These are phyloP conservation scores for Pteromalus puparum DNA, from an alignment of 1,140 invertebrate species.

Conservation along the genomic window DNA sequence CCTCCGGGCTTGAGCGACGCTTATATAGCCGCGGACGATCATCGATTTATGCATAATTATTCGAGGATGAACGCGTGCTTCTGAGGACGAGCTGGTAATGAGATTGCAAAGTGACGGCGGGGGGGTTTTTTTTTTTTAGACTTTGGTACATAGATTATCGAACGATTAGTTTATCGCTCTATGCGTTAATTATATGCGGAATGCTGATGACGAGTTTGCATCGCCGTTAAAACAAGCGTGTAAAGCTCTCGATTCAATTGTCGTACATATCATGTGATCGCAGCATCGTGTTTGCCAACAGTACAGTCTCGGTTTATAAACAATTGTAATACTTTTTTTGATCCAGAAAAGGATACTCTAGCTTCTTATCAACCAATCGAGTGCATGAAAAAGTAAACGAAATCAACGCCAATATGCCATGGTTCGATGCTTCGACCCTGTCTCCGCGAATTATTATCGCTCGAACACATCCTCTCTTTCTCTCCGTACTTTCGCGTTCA, in stretches of 20 bases:
- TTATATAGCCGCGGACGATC: neutral
- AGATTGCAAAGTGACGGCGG: neutral
- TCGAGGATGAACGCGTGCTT: neutral
- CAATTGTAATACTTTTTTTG: too few relatives aligned
- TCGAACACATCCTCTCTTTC: neutral
- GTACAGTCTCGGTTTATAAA: too few relatives aligned
- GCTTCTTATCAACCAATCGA: too few relatives aligned
- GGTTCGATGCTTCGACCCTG: conserved; percentile 45
- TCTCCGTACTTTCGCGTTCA: neutral
- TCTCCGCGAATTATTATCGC: conserved; percentile 41
- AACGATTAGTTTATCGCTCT: too few relatives aligned
- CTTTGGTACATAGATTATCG: too few relatives aligned
- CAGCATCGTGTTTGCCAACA: too few relatives aligned
- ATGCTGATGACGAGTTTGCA: neutral
- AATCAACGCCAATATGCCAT: conserved; percentile 7
- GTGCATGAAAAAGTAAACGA: too few relatives aligned
- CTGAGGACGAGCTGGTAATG: too few relatives aligned
- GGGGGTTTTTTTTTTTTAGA: neutral
- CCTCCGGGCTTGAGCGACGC: neutral
- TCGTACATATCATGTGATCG: too few relatives aligned
- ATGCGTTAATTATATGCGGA: neutral
- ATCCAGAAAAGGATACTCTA: too few relatives aligned
- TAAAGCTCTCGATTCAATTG: neutral
- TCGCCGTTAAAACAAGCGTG: conserved; percentile 10
- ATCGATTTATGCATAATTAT: conserved; percentile 28